Conservation (phyloP, 2,113 vertebrate species). For the Sebastes schlegelii region DNA sequence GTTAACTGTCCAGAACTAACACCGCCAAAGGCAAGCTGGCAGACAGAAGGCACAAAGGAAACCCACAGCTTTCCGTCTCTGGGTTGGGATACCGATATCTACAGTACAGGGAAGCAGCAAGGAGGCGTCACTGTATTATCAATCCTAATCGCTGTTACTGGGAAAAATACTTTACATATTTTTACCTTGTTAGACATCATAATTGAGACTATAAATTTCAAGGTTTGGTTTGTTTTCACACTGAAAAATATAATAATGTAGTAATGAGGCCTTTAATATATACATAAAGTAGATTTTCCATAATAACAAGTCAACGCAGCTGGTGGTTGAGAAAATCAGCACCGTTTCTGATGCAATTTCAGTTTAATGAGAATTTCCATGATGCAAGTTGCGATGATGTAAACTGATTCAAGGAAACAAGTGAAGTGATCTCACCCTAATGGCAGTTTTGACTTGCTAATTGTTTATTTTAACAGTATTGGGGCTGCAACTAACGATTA, state of each 20-base stretch:
- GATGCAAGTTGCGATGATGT: background rate
- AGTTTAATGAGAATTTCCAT: background rate
- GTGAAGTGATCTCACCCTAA: background rate
- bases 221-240: conserved; percentile 22
- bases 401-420: background rate
- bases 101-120: conserved; percentile 56
- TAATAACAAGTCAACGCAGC: conserved; percentile 14
- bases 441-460: background rate
- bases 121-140: conserved; percentile 46
- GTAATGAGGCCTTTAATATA: background rate
- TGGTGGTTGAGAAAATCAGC: background rate
- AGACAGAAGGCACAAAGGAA: conserved; percentile 79
- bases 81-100: conserved; percentile 57
- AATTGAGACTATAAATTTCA: background rate
- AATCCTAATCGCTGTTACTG: conserved; percentile 58
- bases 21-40: conserved; percentile 86
- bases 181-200: conserved; percentile 26
- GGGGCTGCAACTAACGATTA: too few species aligned
- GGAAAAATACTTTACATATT: conserved; percentile 20
- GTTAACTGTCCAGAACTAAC: conserved; percentile 90
- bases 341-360: background rate
- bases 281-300: background rate
- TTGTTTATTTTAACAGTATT: background rate
- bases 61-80: conserved; percentile 74
- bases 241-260: background rate